Conservation (phyloP, 1,140 invertebrate species). For the Neodiprion lecontei region DNA sequence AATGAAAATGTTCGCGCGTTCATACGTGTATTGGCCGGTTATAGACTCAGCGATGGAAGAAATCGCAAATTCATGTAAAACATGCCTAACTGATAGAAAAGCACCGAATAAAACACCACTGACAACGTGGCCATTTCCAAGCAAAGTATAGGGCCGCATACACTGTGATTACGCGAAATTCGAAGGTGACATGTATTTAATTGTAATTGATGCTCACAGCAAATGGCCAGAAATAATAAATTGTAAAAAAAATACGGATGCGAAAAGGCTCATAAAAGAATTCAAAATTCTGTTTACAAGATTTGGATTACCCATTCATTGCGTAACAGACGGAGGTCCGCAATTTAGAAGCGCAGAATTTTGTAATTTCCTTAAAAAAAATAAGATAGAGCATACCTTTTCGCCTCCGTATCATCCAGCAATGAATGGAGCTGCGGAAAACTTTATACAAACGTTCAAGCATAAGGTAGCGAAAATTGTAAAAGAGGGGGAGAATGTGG, state of each 20-base stretch:
- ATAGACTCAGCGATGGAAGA: conserved; percentile 54
- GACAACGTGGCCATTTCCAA: conserved; percentile 9
- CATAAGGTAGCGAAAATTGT: conserved; percentile 5
- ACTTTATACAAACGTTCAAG: conserved; percentile 26
- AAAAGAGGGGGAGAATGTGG: not conserved
- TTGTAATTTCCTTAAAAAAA: conserved; percentile 25
- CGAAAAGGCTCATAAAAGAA: conserved; percentile 11
- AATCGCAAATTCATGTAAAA: conserved; percentile 23
- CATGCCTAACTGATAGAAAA: conserved; percentile 33
- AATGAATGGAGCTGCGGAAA: conserved; percentile 28
- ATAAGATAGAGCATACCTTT: conserved; percentile 29
- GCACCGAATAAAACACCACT: conserved; percentile 9
- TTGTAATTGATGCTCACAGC: conserved; percentile 24
- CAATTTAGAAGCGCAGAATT: conserved; percentile 26
- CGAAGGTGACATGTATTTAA: conserved; percentile 23
- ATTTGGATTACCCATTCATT: conserved; percentile 26
- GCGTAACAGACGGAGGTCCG: conserved; percentile 32
- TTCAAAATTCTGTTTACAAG: conserved; percentile 13
- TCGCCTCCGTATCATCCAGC: conserved; percentile 30
- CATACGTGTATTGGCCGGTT: conserved; percentile 55
- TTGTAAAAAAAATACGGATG: conserved; percentile 16
- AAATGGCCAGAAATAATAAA: conserved; percentile 23
- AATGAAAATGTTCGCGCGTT: conserved; percentile 53
- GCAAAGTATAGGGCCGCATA: not conserved
- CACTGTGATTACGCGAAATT: conserved; percentile 22